A percentile compares a stretch with the other conserved stretches of the same genome.
These are phyloP conservation scores for Hetaerina americana DNA, from an alignment of 1,140 invertebrate genomes.

Conservation along the genomic window DNA sequence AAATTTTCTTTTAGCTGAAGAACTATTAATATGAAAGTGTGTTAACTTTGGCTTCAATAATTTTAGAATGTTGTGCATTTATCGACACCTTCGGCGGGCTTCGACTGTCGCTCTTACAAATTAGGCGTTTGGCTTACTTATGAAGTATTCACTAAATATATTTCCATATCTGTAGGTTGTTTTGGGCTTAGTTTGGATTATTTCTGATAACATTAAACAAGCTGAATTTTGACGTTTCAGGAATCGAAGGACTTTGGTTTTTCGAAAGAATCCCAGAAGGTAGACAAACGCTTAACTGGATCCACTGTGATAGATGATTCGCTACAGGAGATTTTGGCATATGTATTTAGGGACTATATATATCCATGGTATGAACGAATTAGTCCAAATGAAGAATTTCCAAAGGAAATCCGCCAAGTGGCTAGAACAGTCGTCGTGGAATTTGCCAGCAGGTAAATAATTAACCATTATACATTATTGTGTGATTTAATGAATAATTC, in stretches of 20 bases:
- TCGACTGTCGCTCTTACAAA: too few species aligned
- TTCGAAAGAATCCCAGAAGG: constrained; percentile 18
- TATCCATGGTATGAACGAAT: constrained; percentile 38
- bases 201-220: too few species aligned
- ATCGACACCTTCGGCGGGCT: too few species aligned
- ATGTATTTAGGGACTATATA: constrained; percentile 64
- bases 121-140: too few species aligned
- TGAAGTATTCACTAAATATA: too few species aligned
- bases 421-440: constrained; percentile 37
- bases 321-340: constrained; percentile 58
- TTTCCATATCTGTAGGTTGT: too few species aligned
- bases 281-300: constrained; percentile 45
- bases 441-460: constrained; percentile 35
- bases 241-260: background rate
- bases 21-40: too few species aligned
- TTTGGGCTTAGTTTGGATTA: too few species aligned
- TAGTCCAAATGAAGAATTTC: constrained; percentile 39
- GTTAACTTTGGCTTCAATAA: too few species aligned
- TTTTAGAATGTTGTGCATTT: too few species aligned
- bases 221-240: too few species aligned
- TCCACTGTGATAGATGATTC: constrained; percentile 55
- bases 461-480: constrained; percentile 20
- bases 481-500: constrained; percentile 32
- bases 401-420: constrained; percentile 35
- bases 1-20: too few species aligned